Evolutionary conservation across 2,113 vertebrate species (phyloP).

Genomic region (Mungos mungo): DNA sequence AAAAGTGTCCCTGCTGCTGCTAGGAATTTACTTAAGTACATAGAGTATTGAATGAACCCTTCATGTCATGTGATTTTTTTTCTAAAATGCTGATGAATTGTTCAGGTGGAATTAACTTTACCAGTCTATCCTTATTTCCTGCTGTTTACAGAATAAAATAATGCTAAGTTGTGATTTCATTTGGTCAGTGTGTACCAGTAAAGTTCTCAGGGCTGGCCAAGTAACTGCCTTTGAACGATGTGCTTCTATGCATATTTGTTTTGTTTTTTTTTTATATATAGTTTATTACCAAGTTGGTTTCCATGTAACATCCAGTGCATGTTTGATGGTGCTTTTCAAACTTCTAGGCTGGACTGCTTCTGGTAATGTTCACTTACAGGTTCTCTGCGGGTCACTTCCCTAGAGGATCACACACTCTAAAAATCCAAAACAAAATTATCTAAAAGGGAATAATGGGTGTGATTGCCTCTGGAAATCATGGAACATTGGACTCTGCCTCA

Average conservation of each 20-base stretch:
- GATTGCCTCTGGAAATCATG: neutral
- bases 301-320: neutral
- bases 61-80: neutral
- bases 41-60: neutral
- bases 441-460: neutral
- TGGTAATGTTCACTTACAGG: neutral
- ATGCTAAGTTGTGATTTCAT: neutral
- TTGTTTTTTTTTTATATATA: no score
- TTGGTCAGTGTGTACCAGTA: neutral
- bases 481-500: neutral
- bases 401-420: neutral
- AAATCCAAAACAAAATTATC: neutral
- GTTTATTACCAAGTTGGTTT: no score
- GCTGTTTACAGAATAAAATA: constrained; percentile 18
- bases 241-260: neutral
- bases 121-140: neutral
- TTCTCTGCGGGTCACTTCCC: neutral
- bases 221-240: neutral
- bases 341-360: neutral
- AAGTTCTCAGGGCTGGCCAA: neutral
- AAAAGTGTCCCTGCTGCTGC: neutral
- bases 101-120: neutral
- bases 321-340: neutral
- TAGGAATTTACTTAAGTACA: neutral
- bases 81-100: neutral